Base-by-base conservation (phyloP, 2,797 vertebrate genomes). In the Triplophysa bombifrons region DNA sequence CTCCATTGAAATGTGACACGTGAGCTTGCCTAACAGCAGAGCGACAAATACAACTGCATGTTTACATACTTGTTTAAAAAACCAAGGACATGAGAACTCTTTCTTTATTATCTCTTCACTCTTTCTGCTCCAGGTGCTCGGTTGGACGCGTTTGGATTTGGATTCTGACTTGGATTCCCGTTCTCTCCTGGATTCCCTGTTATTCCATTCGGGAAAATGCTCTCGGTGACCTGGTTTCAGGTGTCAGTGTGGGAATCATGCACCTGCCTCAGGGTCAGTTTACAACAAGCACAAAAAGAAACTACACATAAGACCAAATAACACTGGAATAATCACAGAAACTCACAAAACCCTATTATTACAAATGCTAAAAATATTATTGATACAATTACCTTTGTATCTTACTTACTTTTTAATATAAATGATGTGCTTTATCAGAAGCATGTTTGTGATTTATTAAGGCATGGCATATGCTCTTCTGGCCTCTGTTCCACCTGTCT, bases 171-270 rank as follows among this genome's bases (percentile, higher is more conserved):
- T 91, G 90, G 82, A 41, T 94, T 12, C 97, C 97, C 0, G 87
- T 97, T 78, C 88, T 97, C 16, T 83, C 55, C 80, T 99, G 97
- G 97, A 82, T 99, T 71, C 96, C 96, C 34, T 89, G 75, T 4
- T 98, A 99, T 91, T 90, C 93, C 0, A 1, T 96, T 86, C 95
- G 92, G 80, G 95, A 97, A 66, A 96, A 95, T 86, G 90, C 93
- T 13, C n/a, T 95, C 0, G 95, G 96, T 11, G 97, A 98, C 84
- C 77, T 97, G 19, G 20, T 93, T 50, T 95, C 97, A 0, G 97
- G 97, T 80, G 90, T 97, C 92, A 98, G 96, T 0, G 96, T 98
- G 85, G 96, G 95, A 86, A 97, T 98, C 89, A 96, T 99, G 94
- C 96, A 98, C 88, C 93, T 99, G 76, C 96, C 97, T 0, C 97